Conservation (phyloP, 1,140 invertebrate species). For the Heliconius hermathena region DNA sequence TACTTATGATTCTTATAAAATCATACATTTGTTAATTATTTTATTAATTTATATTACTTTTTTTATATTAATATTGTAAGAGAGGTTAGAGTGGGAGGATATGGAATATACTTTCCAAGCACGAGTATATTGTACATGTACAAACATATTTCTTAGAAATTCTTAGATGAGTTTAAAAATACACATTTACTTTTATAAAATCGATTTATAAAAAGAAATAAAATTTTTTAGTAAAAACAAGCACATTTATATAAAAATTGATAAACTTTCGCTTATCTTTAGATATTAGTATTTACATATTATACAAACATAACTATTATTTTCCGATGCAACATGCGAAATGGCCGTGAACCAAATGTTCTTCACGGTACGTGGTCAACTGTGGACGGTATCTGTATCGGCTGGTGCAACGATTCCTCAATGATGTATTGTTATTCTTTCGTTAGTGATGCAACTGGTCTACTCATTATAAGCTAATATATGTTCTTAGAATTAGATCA, state of each 20-base stretch:
- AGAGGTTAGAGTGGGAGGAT: too few species aligned
- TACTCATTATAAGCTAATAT: conserved; percentile 24
- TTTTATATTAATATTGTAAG: too few species aligned
- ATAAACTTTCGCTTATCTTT: too few species aligned
- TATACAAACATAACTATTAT: background rate
- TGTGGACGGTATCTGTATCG: conserved; percentile 45
- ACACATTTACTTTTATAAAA: too few species aligned
- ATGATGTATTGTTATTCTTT: conserved; percentile 72
- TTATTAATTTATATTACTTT: too few species aligned
- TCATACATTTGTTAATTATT: too few species aligned
- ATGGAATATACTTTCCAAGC: too few species aligned
- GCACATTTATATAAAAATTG: background rate
- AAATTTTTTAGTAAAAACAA: background rate
- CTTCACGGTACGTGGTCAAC: conserved; percentile 57
- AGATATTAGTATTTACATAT: background rate
- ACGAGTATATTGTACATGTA: too few species aligned
- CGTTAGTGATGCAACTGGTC: conserved; percentile 54
- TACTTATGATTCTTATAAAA: too few species aligned
- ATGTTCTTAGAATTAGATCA: background rate
- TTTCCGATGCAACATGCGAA: conserved; percentile 19
- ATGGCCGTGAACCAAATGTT: conserved; percentile 70
- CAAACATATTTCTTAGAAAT: too few species aligned
- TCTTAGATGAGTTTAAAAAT: too few species aligned
- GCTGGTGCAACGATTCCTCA: conserved; percentile 58
- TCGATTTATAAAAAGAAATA: too few species aligned